phyloP scores from a whole-genome alignment of 2,797 vertebrate genomes.

The Bufotes viridis region DNA sequence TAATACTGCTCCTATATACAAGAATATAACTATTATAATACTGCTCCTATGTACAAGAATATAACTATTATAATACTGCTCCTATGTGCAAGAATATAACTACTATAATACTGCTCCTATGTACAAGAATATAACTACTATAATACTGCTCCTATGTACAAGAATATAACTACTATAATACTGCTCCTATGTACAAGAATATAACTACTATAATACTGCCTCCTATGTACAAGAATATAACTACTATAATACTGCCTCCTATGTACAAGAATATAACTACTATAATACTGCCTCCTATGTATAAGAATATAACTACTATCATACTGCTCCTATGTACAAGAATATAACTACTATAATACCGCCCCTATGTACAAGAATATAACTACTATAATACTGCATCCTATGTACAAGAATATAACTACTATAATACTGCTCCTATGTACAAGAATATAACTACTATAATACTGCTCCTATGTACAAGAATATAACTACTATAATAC shows the following conservation, averaged over 20 bases:
- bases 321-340: not conserved
- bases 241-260: conserved; percentile 8
- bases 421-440: not conserved
- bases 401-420: not conserved
- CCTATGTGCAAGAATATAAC: not conserved
- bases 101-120: not conserved
- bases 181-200: not conserved
- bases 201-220: conserved; percentile 2
- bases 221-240: conserved; percentile 2
- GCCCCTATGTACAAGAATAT: too few relatives aligned
- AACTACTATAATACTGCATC: not conserved
- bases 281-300: not conserved
- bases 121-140: not conserved
- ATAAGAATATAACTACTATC: conserved; percentile 6
- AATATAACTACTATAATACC: conserved; percentile 17
- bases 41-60: not conserved
- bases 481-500: too few relatives aligned
- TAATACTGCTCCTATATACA: not conserved
- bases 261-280: conserved; percentile 3
- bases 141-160: not conserved
- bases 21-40: not conserved
- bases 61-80: not conserved
- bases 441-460: too few relatives aligned
- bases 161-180: conserved; percentile 1
- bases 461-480: too few relatives aligned